phyloP scores from a whole-genome alignment of 64 coral and sea anemone genomes.

The Dendronephthya gigantea region DNA sequence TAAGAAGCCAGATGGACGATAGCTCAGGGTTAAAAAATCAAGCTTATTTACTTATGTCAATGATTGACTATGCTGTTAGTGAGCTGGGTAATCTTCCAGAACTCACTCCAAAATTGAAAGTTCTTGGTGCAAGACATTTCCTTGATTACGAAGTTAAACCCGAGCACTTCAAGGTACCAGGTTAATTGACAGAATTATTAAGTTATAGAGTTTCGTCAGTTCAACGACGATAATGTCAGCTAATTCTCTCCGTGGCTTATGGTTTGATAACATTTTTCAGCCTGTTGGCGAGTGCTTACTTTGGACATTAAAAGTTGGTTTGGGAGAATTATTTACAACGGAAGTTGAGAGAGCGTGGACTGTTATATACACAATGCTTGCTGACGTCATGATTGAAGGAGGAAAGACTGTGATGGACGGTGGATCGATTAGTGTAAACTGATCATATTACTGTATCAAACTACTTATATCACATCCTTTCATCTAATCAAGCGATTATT shows the following conservation, averaged over 20 bases:
- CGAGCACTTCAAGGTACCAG: background rate
- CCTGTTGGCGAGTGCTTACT: slow-evolving; percentile 8
- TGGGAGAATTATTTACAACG: background rate
- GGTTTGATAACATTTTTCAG: background rate
- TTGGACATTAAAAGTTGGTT: background rate
- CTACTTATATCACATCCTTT: too few species aligned
- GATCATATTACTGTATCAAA: background rate
- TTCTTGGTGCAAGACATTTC: background rate
- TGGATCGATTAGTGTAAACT: background rate
- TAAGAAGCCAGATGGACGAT: background rate
- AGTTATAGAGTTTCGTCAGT: too few species aligned
- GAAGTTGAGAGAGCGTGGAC: slow-evolving; percentile 2
- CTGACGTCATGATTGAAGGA: slow-evolving; percentile 7
- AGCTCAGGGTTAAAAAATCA: background rate
- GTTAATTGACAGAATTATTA: too few species aligned
- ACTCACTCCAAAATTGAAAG: background rate
- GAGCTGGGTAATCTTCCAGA: background rate
- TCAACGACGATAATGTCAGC: too few species aligned
- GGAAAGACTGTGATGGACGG: background rate
- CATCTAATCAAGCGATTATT: too few species aligned
- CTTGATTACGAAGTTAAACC: background rate
- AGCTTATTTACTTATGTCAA: background rate
- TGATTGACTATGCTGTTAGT: background rate
- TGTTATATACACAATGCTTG: background rate
- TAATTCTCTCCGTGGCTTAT: background rate